Conservation (phyloP, 2,113 vertebrate genomes). For the Amphiprion ocellaris region DNA sequence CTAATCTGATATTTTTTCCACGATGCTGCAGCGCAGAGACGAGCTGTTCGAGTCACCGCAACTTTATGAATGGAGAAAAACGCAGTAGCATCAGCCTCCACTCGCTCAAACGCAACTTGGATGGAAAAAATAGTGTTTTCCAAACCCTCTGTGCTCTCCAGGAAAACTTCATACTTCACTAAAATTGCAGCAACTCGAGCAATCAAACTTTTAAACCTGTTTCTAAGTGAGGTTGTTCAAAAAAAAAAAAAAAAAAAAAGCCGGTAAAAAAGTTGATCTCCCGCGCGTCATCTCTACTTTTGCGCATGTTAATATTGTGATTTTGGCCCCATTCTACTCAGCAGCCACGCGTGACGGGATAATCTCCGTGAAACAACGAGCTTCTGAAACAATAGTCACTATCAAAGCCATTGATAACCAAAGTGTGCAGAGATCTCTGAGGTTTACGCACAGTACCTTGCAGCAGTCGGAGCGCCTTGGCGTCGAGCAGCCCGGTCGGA, state of each 20-base stretch:
- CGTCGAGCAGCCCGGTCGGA: slow-evolving; percentile 84
- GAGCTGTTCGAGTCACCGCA: slow-evolving; percentile 39
- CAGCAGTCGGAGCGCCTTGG: slow-evolving; percentile 68
- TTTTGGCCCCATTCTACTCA: neutral
- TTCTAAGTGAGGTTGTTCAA: neutral
- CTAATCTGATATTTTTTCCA: slow-evolving; percentile 6
- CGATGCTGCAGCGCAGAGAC: slow-evolving; percentile 4
- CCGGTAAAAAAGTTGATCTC: slow-evolving; percentile 7
- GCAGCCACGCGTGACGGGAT: slow-evolving; percentile 39
- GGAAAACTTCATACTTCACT: neutral
- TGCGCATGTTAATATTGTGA: neutral
- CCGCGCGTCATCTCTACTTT: neutral
- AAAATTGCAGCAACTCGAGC: neutral
- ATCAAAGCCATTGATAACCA: slow-evolving; percentile 58
- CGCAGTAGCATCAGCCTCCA: slow-evolving; percentile 41
- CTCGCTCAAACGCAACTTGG: slow-evolving; percentile 27
- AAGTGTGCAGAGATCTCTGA: slow-evolving; percentile 40
- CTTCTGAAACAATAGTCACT: slow-evolving; percentile 54
- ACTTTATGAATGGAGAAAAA: slow-evolving; percentile 78
- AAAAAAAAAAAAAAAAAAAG: too few relatives aligned
- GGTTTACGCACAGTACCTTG: slow-evolving; percentile 77
- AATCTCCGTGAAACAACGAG: slow-evolving; percentile 55
- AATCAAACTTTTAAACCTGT: slow-evolving; percentile 26
- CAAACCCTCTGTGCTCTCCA: neutral
- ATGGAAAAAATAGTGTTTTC: neutral